phyloP scores from a whole-genome alignment of 2,113 vertebrate genomes.

The Salvelinus namaycush region DNA sequence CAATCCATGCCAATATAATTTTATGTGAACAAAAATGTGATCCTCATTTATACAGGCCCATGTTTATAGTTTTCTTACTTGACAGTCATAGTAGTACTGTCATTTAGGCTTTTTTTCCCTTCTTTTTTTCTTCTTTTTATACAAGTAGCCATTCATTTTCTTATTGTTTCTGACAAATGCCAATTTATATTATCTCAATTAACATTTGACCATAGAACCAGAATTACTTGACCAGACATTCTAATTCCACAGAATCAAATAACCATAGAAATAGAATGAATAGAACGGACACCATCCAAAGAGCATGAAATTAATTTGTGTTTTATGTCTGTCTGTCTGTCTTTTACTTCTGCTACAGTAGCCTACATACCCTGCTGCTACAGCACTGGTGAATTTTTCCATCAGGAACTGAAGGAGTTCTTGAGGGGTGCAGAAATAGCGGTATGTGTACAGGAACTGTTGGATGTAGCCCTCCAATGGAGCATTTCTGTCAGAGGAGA shows the following conservation, averaged over 20 bases:
- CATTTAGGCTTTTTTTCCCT: too few relatives aligned
- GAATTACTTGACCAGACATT: neutral
- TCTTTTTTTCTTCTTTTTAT: too few relatives aligned
- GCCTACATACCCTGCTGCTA: conserved; percentile 46
- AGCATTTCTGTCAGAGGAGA: conserved; percentile 76
- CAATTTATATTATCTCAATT: too few relatives aligned
- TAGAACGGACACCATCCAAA: neutral
- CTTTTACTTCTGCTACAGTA: neutral
- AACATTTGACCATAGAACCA: too few relatives aligned
- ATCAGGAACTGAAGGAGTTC: conserved; percentile 89
- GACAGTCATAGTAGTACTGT: too few relatives aligned
- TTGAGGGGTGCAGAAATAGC: conserved; percentile 90
- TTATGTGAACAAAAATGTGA: too few relatives aligned
- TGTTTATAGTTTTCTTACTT: too few relatives aligned
- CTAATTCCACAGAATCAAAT: neutral
- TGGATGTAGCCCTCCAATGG: conserved; percentile 91
- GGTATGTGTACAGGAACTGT: conserved; percentile 92
- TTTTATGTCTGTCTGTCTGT: neutral
- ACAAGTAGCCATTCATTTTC: too few relatives aligned
- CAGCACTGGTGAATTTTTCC: conserved; percentile 79
- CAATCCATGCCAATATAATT: too few relatives aligned
- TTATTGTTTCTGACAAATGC: too few relatives aligned
- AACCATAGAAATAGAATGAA: neutral
- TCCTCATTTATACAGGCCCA: too few relatives aligned
- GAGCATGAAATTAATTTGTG: neutral